A percentile compares a stretch with the other conserved stretches of the same genome.
phyloP scores from a whole-genome alignment of 2,113 vertebrate genomes.

The Takifugu flavidus region DNA sequence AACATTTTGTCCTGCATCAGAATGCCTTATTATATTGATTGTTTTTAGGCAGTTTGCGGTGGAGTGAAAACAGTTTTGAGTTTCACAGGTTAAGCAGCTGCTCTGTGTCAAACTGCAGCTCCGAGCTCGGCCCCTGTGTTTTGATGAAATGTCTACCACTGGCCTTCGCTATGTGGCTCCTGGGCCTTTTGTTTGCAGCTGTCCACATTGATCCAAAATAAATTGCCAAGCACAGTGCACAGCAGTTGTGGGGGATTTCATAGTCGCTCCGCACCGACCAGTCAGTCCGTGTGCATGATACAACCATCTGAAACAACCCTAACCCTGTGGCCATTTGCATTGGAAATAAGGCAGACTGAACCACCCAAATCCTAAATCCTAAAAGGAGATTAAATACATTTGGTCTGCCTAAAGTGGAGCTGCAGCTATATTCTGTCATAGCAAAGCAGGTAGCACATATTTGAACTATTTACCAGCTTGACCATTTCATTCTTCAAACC shows the following conservation, averaged over 20 bases:
- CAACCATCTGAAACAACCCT: not conserved
- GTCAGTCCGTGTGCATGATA: not conserved
- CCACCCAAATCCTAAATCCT: slow-evolving; percentile 58
- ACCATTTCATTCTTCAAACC: too few species aligned
- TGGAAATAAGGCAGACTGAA: slow-evolving; percentile 44
- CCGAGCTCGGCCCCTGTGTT: slow-evolving; percentile 7
- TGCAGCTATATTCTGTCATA: slow-evolving; percentile 15
- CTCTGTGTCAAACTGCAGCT: slow-evolving; percentile 20
- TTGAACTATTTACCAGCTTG: too few species aligned
- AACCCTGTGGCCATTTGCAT: slow-evolving; percentile 6
- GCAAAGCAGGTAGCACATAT: too few species aligned
- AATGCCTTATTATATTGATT: slow-evolving; percentile 17
- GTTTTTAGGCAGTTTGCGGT: slow-evolving; percentile 17
- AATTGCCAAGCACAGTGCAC: slow-evolving; percentile 33
- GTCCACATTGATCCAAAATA: slow-evolving; percentile 58
- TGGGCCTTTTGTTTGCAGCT: slow-evolving; percentile 53
- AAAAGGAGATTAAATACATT: slow-evolving; percentile 64
- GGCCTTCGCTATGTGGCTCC: slow-evolving; percentile 34
- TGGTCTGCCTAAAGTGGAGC: slow-evolving; percentile 22
- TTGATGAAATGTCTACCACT: slow-evolving; percentile 21
- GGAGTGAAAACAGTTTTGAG: slow-evolving; percentile 22
- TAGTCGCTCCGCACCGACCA: slow-evolving; percentile 15
- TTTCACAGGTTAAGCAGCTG: slow-evolving; percentile 34
- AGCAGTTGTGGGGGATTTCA: slow-evolving; percentile 36
- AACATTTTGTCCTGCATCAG: not conserved